These are phyloP conservation scores for Drosophila meridiana DNA, from an alignment of 2,888 invertebrate genomes.

Conservation along the genomic window DNA sequence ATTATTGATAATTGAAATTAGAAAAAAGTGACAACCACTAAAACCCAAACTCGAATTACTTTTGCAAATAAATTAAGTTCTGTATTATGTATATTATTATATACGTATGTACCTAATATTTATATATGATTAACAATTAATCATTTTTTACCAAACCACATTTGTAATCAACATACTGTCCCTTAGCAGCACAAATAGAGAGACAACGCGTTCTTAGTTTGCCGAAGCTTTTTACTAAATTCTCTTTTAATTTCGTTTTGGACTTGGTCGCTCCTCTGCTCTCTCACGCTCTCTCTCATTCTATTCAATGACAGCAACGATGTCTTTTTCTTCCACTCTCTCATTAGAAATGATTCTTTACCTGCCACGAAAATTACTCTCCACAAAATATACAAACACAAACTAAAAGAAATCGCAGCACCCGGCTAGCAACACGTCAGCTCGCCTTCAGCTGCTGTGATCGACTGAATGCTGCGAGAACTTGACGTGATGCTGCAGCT, in stretches of 20 bases:
- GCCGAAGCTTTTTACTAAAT: constrained; percentile 8
- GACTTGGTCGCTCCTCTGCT: too few species aligned
- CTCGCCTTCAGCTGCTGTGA: constrained; percentile 31
- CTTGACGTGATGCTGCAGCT: background rate
- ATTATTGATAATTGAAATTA: constrained; percentile 50
- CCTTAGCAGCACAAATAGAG: background rate
- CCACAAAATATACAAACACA: constrained; percentile 1
- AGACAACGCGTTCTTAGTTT: background rate
- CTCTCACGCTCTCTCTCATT: background rate
- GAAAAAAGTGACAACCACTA: constrained; percentile 4
- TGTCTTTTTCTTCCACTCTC: background rate
- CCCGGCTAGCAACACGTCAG: constrained; percentile 3
- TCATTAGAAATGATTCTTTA: too few species aligned
- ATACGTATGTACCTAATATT: background rate
- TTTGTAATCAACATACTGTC: background rate
- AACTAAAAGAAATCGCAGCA: background rate
- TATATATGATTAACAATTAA: background rate
- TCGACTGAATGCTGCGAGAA: constrained; percentile 31
- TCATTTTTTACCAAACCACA: background rate
- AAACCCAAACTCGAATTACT: constrained; percentile 7
- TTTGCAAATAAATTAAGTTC: constrained; percentile 3
- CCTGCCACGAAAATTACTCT: too few species aligned
- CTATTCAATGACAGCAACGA: background rate
- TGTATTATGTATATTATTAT: background rate
- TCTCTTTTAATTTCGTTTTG: background rate